Percentiles rank a stretch among this genome's conserved stretches.
Conservation (phyloP, 2,113 vertebrate genomes). For the Istiophorus platypterus region DNA sequence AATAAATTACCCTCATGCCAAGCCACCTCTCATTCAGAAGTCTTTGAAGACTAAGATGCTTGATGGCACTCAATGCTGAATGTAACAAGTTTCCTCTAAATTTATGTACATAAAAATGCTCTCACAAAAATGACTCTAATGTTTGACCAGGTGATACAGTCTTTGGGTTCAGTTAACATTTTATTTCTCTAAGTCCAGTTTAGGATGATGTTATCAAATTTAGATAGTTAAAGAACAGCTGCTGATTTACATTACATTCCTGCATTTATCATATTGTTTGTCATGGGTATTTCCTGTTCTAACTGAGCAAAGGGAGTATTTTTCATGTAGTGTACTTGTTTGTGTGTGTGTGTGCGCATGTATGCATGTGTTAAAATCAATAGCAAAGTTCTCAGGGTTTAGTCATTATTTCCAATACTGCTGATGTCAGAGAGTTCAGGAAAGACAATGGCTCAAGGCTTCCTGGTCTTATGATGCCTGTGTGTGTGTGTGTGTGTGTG, state of each 20-base stretch:
- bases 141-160: background rate
- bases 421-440: conserved; percentile 40
- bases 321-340: background rate
- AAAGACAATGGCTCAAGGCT: conserved; percentile 37
- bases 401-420: conserved; percentile 36
- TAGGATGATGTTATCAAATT: background rate
- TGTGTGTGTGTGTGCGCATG: background rate
- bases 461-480: background rate
- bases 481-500: conserved; percentile 4
- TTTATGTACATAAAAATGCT: background rate
- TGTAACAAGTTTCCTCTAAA: background rate
- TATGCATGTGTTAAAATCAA: conserved; percentile 14
- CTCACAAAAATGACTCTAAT: too few species aligned
- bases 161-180: background rate
- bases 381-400: background rate
- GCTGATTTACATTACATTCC: background rate
- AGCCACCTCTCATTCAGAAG: background rate
- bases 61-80: background rate
- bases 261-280: too few species aligned
- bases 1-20: background rate
- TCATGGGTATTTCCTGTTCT: background rate
- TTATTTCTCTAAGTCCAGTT: background rate
- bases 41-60: background rate
- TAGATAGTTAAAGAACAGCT: background rate
- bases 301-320: too few species aligned